Conservation (phyloP, 2,113 vertebrate genomes). For the Aleadryas rufinucha region DNA sequence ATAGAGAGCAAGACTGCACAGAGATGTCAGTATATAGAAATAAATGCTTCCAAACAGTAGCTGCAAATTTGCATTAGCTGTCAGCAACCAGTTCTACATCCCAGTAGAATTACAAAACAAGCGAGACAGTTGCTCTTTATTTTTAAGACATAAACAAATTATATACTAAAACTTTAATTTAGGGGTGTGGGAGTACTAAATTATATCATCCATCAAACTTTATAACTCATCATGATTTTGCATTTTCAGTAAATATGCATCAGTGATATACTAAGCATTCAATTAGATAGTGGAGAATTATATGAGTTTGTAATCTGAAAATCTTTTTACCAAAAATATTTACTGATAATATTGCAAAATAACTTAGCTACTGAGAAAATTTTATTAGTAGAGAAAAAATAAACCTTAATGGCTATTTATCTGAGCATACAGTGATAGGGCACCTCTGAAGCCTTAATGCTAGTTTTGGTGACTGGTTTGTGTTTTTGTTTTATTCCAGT, state of each 20-base stretch:
- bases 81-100: neutral
- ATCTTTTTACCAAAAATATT: neutral
- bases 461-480: neutral
- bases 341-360: neutral
- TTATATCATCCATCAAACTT: neutral
- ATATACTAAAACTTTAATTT: neutral
- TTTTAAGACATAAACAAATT: neutral
- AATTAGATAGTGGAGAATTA: neutral
- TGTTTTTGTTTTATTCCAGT: slow-evolving; percentile 71
- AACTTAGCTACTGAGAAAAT: neutral
- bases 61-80: neutral
- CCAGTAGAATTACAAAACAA: neutral
- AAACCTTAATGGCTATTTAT: neutral
- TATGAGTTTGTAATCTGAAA: neutral
- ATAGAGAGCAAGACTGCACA: neutral
- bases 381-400: neutral
- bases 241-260: neutral
- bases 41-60: neutral
- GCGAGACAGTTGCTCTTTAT: neutral
- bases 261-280: neutral
- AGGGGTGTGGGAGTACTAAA: neutral
- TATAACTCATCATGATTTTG: neutral
- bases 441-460: neutral
- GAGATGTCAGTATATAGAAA: neutral
- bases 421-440: neutral